A percentile compares a stretch with the other conserved stretches of the same genome.
Conservation (phyloP, 1,140 invertebrate genomes). For the honey bee (Apis mellifera) region DNA sequence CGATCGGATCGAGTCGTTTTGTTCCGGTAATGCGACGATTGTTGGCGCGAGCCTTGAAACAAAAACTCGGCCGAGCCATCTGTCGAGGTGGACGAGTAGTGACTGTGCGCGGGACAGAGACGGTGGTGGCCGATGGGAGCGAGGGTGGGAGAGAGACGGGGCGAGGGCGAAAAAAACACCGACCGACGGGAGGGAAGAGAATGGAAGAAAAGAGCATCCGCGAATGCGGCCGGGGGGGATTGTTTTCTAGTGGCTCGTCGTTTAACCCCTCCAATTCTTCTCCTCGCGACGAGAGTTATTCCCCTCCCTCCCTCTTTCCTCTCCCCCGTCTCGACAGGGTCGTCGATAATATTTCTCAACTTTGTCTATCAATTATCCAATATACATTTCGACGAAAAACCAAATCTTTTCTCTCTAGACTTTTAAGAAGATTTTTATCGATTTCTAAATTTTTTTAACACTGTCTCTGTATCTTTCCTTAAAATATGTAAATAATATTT, state of each 20-base stretch:
- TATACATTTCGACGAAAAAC: neutral
- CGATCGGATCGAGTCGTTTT: conserved; percentile 76
- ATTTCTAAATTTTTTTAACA: too few species aligned
- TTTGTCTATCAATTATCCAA: conserved; percentile 38
- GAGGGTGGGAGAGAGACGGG: conserved; percentile 15
- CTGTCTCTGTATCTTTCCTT: too few species aligned
- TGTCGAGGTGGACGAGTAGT: conserved; percentile 67
- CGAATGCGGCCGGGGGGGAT: conserved; percentile 70
- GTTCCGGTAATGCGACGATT: conserved; percentile 80
- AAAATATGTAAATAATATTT: too few species aligned
- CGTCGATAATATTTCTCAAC: conserved; percentile 58
- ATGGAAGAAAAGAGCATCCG: conserved; percentile 75
- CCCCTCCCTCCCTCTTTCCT: neutral
- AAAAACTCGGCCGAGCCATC: conserved; percentile 79
- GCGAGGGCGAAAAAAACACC: conserved; percentile 48
- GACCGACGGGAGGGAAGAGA: conserved; percentile 44
- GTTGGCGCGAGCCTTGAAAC: conserved; percentile 78
- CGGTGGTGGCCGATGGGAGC: neutral
- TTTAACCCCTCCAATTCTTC: conserved; percentile 75
- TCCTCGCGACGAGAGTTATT: conserved; percentile 46
- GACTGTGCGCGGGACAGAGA: neutral
- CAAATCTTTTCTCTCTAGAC: neutral
- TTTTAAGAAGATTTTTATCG: too few species aligned
- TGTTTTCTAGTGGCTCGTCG: conserved; percentile 80
- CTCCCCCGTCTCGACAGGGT: conserved; percentile 20